These are phyloP conservation scores for Cavia porcellus DNA, from an alignment of 2,113 vertebrate species.

Conservation along the genomic window DNA sequence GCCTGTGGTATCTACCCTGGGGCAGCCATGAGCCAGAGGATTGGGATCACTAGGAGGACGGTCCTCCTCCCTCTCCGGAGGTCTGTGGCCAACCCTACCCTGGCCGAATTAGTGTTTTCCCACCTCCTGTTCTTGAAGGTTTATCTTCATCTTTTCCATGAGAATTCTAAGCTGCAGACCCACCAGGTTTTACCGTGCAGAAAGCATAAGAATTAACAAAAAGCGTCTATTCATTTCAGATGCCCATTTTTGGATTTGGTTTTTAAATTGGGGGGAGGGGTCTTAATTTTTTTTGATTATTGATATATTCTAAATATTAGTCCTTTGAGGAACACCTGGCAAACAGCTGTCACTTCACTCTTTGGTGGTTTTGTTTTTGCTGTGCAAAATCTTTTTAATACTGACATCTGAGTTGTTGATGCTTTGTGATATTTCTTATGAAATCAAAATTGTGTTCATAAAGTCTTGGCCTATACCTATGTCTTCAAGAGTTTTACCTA, in stretches of 20 bases:
- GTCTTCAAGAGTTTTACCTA: not conserved
- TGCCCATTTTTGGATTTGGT: not conserved
- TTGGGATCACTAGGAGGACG: not conserved
- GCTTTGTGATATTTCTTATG: not conserved
- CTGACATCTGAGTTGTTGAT: not conserved
- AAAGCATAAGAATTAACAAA: not conserved
- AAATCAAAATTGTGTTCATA: too few relatives aligned
- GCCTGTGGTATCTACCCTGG: not conserved
- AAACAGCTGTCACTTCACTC: not conserved
- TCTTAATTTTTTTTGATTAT: not conserved
- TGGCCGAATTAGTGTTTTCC: not conserved
- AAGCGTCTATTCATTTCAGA: not conserved
- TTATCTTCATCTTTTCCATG: not conserved
- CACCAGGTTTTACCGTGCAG: not conserved
- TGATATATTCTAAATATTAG: not conserved
- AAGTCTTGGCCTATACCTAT: not conserved
- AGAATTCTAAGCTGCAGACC: not conserved
- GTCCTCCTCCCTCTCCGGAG: not conserved
- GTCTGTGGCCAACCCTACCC: not conserved
- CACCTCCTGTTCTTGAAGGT: not conserved
- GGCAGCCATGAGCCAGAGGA: not conserved
- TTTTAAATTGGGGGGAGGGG: not conserved
- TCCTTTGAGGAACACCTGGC: not conserved
- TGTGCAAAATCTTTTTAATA: not conserved
- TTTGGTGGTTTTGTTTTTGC: not conserved